Base-by-base conservation (phyloP, 1,140 invertebrate species). In the Pachypeltis micranthus region DNA sequence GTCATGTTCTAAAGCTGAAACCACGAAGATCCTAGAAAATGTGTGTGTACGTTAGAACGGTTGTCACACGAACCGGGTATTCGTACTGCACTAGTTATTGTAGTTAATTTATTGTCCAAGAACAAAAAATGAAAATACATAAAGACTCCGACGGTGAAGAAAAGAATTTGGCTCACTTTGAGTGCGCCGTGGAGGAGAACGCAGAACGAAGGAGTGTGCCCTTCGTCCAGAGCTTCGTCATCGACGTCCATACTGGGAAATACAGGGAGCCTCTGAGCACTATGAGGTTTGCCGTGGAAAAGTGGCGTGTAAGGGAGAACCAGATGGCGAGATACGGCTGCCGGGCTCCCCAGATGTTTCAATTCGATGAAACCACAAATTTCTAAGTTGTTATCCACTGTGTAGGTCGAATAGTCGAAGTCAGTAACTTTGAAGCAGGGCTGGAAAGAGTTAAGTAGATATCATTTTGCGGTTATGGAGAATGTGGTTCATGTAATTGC, bases 181-280 rank as follows among this genome's bases (percentile, higher is more conserved):
- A 98, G 77, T 59, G 93, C 92, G 16, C 93, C 94, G 75, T 98
- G 95, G 10, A 98, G 77, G 4, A 98, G 74, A 2, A 96, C 93
- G 75, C 93, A 96, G 72, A 97, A 93, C 12, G 91, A 92, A 0
- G 92, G 86, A 54, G 82, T 77, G 76, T 86, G 88, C 63, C 90
- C 86, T 68, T 93, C 88, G 73, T 93, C 86, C 51, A 82, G 81
- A 25, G 83, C 81, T 57, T 86, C 83, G 2, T 75, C 74, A 58
- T 77, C 76, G 26, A 78, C 74, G 58, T 81, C 81, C 3, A n/a
- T n/a, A n/a, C n/a, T 77, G 75, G n/a, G 74, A 72, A 34, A 71
- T 71, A 39, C 65, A 29, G 1, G 44, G 63, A 64, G n/a, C 54
- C 14, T 44, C 23, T 25, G 23, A 44, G 31, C 34, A 31, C 24